Conservation (phyloP, 2,888 invertebrate genomes). For the Pandemis cinnamomeana region DNA sequence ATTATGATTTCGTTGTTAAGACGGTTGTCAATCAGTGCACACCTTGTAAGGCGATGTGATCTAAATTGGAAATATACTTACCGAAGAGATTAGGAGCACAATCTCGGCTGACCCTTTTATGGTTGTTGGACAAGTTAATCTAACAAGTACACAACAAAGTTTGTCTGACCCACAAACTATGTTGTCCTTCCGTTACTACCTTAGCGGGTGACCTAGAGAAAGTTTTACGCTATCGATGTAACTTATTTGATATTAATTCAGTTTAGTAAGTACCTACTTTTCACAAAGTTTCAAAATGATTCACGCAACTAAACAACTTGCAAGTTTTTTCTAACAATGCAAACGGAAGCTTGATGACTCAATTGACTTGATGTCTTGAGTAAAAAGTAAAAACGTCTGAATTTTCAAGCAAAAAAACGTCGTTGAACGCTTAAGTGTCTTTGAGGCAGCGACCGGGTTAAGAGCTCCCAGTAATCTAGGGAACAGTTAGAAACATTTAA, state of each 20-base stretch:
- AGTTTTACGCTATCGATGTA: slow-evolving; percentile 45
- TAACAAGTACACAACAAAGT: slow-evolving; percentile 52
- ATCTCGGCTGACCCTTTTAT: slow-evolving; percentile 37
- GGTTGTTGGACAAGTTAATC: slow-evolving; percentile 46
- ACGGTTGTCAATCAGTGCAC: slow-evolving; percentile 1
- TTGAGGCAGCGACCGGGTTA: slow-evolving; percentile 66
- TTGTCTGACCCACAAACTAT: slow-evolving; percentile 51
- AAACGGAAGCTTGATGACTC: slow-evolving; percentile 12
- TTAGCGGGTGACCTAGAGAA: slow-evolving; percentile 57
- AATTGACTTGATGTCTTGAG: background rate
- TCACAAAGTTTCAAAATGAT: background rate
- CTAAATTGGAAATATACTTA: slow-evolving; percentile 29
- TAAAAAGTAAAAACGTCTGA: slow-evolving; percentile 8
- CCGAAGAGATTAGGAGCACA: slow-evolving; percentile 33
- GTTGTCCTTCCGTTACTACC: slow-evolving; percentile 60
- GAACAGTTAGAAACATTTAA: slow-evolving; percentile 77
- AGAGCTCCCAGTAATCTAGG: slow-evolving; percentile 59
- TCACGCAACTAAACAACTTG: slow-evolving; percentile 13
- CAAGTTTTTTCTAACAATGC: slow-evolving; percentile 17
- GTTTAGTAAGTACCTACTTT: background rate
- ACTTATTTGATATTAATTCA: slow-evolving; percentile 30
- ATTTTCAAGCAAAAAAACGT: background rate
- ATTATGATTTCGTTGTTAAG: background rate
- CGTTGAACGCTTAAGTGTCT: slow-evolving; percentile 49
- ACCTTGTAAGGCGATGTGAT: slow-evolving; percentile 20